Percentiles rank a stretch among this genome's conserved stretches.
phyloP scores from a whole-genome alignment of 2,113 vertebrate species.

The Gracilinanus agilis region DNA sequence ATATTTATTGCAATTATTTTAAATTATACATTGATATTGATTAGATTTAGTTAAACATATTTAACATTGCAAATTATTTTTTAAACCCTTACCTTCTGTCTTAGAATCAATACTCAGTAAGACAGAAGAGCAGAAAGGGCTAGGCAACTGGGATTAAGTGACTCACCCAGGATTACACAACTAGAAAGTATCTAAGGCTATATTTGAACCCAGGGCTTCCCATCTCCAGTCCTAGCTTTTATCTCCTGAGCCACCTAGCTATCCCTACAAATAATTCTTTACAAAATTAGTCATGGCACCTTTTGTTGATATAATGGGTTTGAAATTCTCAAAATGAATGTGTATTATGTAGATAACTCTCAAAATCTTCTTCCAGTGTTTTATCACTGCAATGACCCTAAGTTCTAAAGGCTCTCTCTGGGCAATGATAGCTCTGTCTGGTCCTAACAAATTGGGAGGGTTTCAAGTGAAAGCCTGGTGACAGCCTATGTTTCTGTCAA shows the following conservation, averaged over 20 bases:
- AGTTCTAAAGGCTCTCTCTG: not conserved
- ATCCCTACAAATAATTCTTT: constrained; percentile 65
- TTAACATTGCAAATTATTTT: constrained; percentile 63
- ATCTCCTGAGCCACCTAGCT: too few species aligned
- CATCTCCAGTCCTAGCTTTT: too few species aligned
- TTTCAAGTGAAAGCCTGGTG: not conserved
- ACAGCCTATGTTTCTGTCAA: not conserved
- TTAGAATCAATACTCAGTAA: too few species aligned
- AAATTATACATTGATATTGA: constrained; percentile 76
- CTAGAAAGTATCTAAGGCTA: too few species aligned
- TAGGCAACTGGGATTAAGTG: too few species aligned
- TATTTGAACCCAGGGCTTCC: too few species aligned
- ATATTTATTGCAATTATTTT: constrained; percentile 64
- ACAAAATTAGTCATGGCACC: constrained; percentile 53
- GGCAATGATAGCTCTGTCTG: not conserved
- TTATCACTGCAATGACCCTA: not conserved
- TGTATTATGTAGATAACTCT: constrained; percentile 22
- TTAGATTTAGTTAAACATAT: constrained; percentile 58
- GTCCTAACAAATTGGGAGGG: not conserved
- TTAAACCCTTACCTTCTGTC: constrained; percentile 16
- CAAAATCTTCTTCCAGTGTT: not conserved
- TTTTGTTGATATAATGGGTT: constrained; percentile 53
- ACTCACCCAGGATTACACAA: too few species aligned
- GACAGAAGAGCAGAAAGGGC: too few species aligned
- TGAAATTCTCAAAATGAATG: constrained; percentile 71